Evolutionary conservation across 2,797 vertebrate species (phyloP).

Genomic region (Thalassophryne amazonica): DNA sequence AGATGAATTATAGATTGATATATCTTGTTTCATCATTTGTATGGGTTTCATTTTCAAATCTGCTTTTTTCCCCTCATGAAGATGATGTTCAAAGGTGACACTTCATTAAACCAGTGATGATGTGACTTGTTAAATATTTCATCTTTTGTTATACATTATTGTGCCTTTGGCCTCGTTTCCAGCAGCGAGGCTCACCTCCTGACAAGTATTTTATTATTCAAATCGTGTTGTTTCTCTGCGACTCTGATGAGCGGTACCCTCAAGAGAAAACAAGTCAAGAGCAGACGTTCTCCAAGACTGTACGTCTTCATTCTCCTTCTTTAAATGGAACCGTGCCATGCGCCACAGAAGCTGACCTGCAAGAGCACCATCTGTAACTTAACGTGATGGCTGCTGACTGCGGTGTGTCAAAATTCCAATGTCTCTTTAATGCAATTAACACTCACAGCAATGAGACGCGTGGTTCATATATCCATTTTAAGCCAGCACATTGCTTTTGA

Average conservation of each 20-base stretch:
- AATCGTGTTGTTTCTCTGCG: constrained; percentile 53
- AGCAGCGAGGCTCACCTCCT: constrained; percentile 36
- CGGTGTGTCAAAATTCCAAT: constrained; percentile 27
- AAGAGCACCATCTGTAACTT: constrained; percentile 44
- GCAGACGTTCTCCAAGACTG: constrained; percentile 49
- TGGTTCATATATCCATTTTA: constrained; percentile 10
- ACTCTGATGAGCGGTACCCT: constrained; percentile 68
- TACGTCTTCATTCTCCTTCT: constrained; percentile 26
- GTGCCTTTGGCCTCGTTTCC: constrained; percentile 48
- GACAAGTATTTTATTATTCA: constrained; percentile 75
- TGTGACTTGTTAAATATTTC: constrained; percentile 37
- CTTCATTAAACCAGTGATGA: constrained; percentile 65
- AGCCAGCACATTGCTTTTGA: constrained; percentile 6
- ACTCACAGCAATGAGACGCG: constrained; percentile 18
- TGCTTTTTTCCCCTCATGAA: background rate
- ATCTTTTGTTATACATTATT: constrained; percentile 29
- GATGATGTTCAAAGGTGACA: constrained; percentile 27
- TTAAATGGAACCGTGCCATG: constrained; percentile 74
- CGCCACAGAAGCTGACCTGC: too few relatives aligned
- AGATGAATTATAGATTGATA: background rate
- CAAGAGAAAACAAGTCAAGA: constrained; percentile 54
- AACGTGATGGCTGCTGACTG: constrained; percentile 46
- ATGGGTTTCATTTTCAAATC: background rate
- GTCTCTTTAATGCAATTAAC: constrained; percentile 45
- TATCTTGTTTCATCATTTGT: background rate